phyloP scores from a whole-genome alignment of 2,797 vertebrate genomes.

The Gymnothorax javanicus region DNA sequence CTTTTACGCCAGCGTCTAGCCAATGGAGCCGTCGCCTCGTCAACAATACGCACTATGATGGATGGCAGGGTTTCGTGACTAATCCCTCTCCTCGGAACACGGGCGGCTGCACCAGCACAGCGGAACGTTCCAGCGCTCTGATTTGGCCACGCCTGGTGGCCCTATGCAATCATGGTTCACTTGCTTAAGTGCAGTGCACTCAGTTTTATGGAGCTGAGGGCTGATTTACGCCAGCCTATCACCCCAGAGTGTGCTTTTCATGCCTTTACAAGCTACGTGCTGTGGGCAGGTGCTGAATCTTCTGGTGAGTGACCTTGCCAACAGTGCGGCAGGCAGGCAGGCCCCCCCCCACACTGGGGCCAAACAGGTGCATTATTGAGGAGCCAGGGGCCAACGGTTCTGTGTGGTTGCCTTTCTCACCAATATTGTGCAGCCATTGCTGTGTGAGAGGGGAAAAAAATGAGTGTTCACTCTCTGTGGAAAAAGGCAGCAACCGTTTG shows the following conservation, averaged over 20 bases:
- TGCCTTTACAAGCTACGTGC: neutral
- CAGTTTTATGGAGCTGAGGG: neutral
- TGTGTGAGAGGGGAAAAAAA: no score
- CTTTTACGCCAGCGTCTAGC: neutral
- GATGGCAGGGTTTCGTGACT: neutral
- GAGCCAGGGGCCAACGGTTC: neutral
- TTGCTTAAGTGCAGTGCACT: neutral
- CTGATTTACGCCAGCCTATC: neutral
- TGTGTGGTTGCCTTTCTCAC: neutral
- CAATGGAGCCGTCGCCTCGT: neutral
- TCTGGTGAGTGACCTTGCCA: neutral
- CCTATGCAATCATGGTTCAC: neutral
- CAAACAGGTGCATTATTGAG: neutral
- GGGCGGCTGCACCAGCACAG: neutral
- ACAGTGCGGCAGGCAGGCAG: neutral
- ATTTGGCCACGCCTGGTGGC: neutral
- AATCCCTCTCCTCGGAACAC: neutral
- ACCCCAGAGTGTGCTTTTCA: neutral
- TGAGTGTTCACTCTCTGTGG: no score
- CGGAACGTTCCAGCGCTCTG: neutral
- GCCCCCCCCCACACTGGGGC: neutral
- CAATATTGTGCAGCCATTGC: no score
- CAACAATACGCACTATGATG: neutral
- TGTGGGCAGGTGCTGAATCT: neutral
- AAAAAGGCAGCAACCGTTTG: no score